Conservation (phyloP, 2,888 invertebrate genomes). For the Bibio marci region DNA sequence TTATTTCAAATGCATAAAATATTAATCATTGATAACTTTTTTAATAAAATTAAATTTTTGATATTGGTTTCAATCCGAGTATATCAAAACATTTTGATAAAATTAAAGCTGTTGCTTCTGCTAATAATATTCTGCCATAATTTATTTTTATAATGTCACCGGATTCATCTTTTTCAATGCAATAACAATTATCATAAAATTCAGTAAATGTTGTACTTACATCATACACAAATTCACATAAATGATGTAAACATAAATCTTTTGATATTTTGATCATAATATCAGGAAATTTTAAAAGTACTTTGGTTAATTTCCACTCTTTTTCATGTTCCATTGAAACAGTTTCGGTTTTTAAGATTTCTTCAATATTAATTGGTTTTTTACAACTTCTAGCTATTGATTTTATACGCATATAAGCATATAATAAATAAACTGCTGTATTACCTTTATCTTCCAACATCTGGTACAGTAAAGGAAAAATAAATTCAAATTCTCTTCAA, state of each 20-base stretch:
- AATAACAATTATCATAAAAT: conserved; percentile 96
- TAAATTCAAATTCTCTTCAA: background rate
- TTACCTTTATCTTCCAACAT: conserved; percentile 99
- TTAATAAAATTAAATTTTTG: conserved; percentile 61
- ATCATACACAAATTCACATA: conserved; percentile 94
- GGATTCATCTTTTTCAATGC: conserved; percentile 76
- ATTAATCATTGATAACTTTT: too few species aligned
- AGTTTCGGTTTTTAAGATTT: conserved; percentile 38
- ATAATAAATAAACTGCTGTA: conserved; percentile 93
- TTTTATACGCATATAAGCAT: conserved; percentile 85
- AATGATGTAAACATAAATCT: conserved; percentile 65
- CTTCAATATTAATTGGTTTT: conserved; percentile 42
- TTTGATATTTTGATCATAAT: conserved; percentile 63
- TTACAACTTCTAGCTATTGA: conserved; percentile 60
- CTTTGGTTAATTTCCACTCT: conserved; percentile 89
- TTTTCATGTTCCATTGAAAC: conserved; percentile 71
- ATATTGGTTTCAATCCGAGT: conserved; percentile 79
- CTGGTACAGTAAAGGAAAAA: conserved; percentile 17
- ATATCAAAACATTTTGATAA: conserved; percentile 80
- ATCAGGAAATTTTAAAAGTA: conserved; percentile 72
- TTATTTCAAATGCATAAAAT: too few species aligned
- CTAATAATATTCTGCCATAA: conserved; percentile 70
- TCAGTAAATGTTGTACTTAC: conserved; percentile 85
- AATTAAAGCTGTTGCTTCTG: conserved; percentile 79
- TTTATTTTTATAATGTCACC: conserved; percentile 72